These are phyloP conservation scores for Megaceryle maxima DNA, from an alignment of 2,113 vertebrate genomes.

Conservation along the genomic window DNA sequence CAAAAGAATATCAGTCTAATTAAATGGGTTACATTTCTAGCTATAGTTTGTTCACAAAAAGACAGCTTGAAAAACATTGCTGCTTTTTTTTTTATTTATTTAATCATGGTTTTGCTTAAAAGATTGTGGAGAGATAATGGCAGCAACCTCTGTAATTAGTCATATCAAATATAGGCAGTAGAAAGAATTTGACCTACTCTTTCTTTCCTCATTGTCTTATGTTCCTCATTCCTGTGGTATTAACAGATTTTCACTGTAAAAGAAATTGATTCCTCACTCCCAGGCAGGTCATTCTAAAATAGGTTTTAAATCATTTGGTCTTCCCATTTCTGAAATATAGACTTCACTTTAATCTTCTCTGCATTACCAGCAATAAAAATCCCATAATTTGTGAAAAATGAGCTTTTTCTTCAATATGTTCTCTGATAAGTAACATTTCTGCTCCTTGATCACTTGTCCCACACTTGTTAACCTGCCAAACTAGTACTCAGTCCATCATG, in stretches of 20 bases:
- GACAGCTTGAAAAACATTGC: not conserved
- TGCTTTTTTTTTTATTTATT: not conserved
- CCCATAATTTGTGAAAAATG: slow-evolving; percentile 78
- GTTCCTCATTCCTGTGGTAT: slow-evolving; percentile 47
- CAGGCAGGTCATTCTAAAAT: slow-evolving; percentile 76
- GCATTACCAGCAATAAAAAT: slow-evolving; percentile 73
- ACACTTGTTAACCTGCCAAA: slow-evolving; percentile 46
- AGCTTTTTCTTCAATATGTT: slow-evolving; percentile 65
- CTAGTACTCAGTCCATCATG: not conserved
- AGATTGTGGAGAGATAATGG: not conserved
- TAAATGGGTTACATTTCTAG: not conserved
- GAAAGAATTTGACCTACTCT: not conserved
- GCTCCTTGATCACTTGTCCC: slow-evolving; percentile 21
- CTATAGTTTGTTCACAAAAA: not conserved
- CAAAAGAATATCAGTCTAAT: not conserved
- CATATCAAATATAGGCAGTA: not conserved
- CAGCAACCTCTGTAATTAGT: not conserved
- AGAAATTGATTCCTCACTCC: slow-evolving; percentile 77
- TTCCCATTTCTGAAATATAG: slow-evolving; percentile 78
- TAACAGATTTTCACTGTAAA: slow-evolving; percentile 72
- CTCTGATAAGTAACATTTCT: slow-evolving; percentile 51
- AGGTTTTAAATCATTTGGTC: slow-evolving; percentile 76
- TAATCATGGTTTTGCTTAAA: not conserved
- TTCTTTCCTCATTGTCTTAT: slow-evolving; percentile 4
- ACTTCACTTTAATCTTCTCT: slow-evolving; percentile 77